Conservation (phyloP, 1,140 invertebrate genomes). For the Druon quercuslanigerum region DNA sequence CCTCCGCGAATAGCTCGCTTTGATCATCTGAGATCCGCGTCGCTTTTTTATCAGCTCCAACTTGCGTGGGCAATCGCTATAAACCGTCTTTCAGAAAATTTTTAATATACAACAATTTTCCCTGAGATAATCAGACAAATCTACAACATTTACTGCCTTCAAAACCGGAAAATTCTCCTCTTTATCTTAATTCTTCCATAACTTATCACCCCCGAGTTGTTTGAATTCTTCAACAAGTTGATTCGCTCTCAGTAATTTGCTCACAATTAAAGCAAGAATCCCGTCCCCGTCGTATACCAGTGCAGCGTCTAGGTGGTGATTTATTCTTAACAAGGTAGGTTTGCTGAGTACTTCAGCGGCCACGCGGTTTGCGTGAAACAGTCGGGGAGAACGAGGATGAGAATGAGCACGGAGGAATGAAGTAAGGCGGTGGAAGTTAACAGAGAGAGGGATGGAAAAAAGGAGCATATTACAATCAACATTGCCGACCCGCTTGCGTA, state of each 20-base stretch:
- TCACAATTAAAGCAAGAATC: constrained; percentile 67
- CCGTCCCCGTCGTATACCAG: constrained; percentile 35
- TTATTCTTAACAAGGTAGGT: constrained; percentile 69
- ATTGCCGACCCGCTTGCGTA: constrained; percentile 26
- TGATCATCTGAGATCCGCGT: constrained; percentile 15
- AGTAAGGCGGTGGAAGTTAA: constrained; percentile 18
- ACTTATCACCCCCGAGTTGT: background rate
- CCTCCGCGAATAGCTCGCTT: background rate
- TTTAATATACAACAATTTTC: background rate
- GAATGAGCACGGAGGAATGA: background rate
- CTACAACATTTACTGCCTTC: no score
- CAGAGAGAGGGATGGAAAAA: background rate
- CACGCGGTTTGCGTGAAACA: constrained; percentile 43
- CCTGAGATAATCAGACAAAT: background rate
- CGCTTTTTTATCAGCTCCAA: constrained; percentile 10
- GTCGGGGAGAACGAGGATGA: constrained; percentile 34
- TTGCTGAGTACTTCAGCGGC: constrained; percentile 61
- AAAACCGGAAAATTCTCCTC: no score
- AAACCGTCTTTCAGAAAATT: background rate
- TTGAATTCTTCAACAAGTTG: constrained; percentile 11
- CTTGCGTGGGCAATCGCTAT: background rate
- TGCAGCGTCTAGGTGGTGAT: constrained; percentile 62
- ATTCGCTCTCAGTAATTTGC: constrained; percentile 52
- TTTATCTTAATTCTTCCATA: no score
- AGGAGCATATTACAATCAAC: constrained; percentile 53